Percentiles rank a stretch among this genome's conserved stretches.
These are phyloP conservation scores for Notolepis coatsorum DNA, from an alignment of 2,797 vertebrate genomes.

Conservation along the genomic window DNA sequence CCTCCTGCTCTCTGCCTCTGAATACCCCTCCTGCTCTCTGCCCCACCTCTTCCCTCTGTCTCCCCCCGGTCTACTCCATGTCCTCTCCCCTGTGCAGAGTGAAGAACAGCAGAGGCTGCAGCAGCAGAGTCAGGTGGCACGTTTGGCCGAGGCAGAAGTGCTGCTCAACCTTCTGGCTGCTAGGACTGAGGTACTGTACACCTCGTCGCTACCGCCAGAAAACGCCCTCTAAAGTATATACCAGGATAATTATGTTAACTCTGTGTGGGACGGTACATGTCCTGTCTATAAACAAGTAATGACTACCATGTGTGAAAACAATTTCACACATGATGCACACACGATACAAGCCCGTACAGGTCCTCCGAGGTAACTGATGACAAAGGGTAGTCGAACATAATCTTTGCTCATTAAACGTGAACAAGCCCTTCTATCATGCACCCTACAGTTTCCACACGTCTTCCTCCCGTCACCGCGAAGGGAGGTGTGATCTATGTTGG, in stretches of 20 bases:
- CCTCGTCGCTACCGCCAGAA: no score
- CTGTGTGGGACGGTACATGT: neutral
- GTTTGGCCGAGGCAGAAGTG: constrained; percentile 79
- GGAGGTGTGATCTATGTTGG: neutral
- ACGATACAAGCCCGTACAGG: neutral
- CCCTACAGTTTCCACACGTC: neutral
- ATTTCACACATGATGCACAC: neutral
- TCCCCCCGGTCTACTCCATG: neutral
- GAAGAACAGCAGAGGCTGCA: constrained; percentile 72
- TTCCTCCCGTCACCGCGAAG: neutral
- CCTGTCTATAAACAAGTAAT: neutral
- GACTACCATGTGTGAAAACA: neutral
- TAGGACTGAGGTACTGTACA: constrained; percentile 90
- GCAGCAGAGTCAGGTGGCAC: constrained; percentile 77
- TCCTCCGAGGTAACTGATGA: neutral
- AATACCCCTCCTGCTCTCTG: no score
- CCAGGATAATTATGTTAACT: no score
- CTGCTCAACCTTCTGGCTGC: constrained; percentile 79
- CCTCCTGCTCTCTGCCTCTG: no score
- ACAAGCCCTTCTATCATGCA: neutral
- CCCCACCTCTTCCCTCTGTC: no score
- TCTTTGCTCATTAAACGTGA: neutral
- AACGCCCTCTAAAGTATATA: no score
- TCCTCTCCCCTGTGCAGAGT: constrained; percentile 42
- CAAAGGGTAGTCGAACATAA: neutral